Evolutionary conservation across 2,113 vertebrate genomes (phyloP).

Genomic region (Macheiramphus alcinus): DNA sequence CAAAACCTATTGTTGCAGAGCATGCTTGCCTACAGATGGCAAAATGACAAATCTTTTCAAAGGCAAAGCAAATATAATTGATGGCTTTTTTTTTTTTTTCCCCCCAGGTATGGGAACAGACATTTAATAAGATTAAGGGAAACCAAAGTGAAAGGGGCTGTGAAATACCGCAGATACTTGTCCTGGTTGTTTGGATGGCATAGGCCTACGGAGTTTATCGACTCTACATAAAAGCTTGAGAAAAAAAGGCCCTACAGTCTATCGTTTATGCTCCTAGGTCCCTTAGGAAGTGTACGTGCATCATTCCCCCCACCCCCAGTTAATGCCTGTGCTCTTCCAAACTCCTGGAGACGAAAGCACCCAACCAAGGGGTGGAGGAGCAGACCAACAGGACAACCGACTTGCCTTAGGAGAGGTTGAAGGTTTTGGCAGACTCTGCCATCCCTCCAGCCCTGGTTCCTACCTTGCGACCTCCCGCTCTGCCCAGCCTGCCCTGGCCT

Average conservation of each 20-base stretch:
- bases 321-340: rapidly evolving
- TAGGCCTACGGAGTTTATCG: conserved; percentile 38
- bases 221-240: not conserved
- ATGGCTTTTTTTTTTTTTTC: conserved; percentile 34
- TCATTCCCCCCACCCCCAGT: not conserved
- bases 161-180: conserved; percentile 49
- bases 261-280: not conserved
- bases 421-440: not conserved
- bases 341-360: not conserved
- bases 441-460: not conserved
- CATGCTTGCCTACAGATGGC: conserved; percentile 86
- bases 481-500: not conserved
- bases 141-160: conserved; percentile 56
- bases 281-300: not conserved
- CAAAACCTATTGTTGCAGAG: conserved; percentile 77
- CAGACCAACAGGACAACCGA: rapidly evolving
- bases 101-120: conserved; percentile 77
- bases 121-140: conserved; percentile 75
- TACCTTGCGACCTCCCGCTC: not conserved
- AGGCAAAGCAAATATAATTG: conserved; percentile 80
- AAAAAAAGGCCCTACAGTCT: rapidly evolving
- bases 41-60: conserved; percentile 80
- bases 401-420: rapidly evolving
- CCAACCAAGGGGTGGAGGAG: not conserved
- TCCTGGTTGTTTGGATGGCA: conserved; percentile 54